Base-by-base conservation (phyloP, 2,888 invertebrate species). In the Galerucella nymphaeae region DNA sequence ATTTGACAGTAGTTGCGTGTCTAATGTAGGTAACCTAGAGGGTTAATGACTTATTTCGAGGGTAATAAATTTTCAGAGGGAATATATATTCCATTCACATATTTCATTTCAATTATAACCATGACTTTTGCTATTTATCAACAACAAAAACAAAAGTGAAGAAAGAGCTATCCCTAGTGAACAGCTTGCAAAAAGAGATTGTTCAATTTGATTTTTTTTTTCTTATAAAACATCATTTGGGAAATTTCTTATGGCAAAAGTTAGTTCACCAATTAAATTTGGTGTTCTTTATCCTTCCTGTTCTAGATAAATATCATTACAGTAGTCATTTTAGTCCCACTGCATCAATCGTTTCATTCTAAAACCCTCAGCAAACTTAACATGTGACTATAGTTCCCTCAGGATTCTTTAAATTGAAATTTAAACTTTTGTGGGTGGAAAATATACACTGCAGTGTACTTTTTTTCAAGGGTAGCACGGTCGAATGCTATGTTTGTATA, bases 401-500 rank as follows among this genome's bases (percentile, higher is more conserved):
- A 6, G 38, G 59, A 16, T 38, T 42, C 42, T 62, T 59, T 42
- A 38, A 62, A 62, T 62, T 42, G 42, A 62, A 62, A 62, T 62
- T 62, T 42, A 62, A 62, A 62, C 38, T 62, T 62, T 62, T 4
- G 61, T 42, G 61, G 42, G 42, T 62, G 6, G 10, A 42, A 62
- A 62, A 62, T 38, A 38, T 18, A 62, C 61, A 38, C n/a, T n/a
- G n/a, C 41, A 41, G 61, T 62, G n/a, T 11, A 41, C 41, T 70
- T 76, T 76, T n/a, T 77, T 73, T 71, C 74, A 78, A 71, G 67
- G 30, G 74, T 75, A 74, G 72, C 72, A 74, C 75, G 72, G 76
- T 76, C 71, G 77, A 76, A 80, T 82, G 81, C 80, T 83, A 82
- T 81, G 82, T 78, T 78, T 78, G 77, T 76, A 77, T 75, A 76